Evolutionary conservation across 2,797 vertebrate genomes (phyloP).

Genomic region (Sciurus vulgaris): DNA sequence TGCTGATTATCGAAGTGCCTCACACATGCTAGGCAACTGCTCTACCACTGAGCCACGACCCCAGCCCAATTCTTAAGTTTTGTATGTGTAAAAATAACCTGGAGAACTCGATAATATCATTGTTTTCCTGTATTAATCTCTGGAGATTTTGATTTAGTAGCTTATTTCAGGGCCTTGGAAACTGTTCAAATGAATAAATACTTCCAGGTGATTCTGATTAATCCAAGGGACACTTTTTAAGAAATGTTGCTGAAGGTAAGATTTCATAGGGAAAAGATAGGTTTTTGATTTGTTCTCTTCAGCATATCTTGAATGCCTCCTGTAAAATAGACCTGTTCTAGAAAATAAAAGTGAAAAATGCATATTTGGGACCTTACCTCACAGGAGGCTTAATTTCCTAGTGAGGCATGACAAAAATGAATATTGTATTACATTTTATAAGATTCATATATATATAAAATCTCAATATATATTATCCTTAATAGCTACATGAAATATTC

Average conservation of each 20-base stretch:
- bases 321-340: background rate
- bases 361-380: slow-evolving; percentile 3
- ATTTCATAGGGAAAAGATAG: background rate
- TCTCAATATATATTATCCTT: background rate
- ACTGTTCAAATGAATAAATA: slow-evolving; percentile 25
- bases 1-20: too few species aligned
- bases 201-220: background rate
- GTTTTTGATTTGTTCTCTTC: background rate
- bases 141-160: slow-evolving; percentile 21
- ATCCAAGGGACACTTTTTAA: slow-evolving; percentile 16
- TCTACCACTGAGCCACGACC: too few species aligned
- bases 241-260: background rate
- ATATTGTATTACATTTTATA: slow-evolving; percentile 20
- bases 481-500: background rate
- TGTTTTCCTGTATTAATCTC: background rate
- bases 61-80: background rate
- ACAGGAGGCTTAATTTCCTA: slow-evolving; percentile 48
- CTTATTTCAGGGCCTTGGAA: slow-evolving; percentile 6
- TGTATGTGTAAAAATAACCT: background rate
- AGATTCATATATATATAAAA: background rate
- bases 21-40: too few species aligned
- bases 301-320: background rate
- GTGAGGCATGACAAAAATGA: slow-evolving; percentile 19
- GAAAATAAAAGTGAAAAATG: background rate
- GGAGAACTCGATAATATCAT: background rate